Conservation (phyloP, 2,113 vertebrate genomes). For the Clinocottus analis region DNA sequence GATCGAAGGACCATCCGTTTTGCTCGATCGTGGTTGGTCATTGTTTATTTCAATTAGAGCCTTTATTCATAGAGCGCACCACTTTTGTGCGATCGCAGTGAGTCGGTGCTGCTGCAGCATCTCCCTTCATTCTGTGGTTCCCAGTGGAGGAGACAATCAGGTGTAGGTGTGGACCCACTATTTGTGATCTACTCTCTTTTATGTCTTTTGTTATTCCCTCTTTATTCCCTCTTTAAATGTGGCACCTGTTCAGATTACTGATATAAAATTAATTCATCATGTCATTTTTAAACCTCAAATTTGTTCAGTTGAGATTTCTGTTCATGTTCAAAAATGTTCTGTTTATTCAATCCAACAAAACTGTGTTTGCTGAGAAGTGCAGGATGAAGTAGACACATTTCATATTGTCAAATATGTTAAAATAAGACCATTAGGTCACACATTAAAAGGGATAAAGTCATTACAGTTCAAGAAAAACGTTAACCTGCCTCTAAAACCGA, state of each 20-base stretch:
- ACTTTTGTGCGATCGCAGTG: conserved; percentile 37
- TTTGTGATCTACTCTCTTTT: not conserved
- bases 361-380: no score
- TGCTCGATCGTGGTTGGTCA: conserved; percentile 39
- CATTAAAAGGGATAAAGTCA: no score
- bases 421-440: no score
- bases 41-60: conserved; percentile 55
- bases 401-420: no score
- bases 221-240: not conserved
- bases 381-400: no score
- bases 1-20: conserved; percentile 24
- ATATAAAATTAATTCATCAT: not conserved
- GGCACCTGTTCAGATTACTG: not conserved
- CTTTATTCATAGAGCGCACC: conserved; percentile 7
- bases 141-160: not conserved
- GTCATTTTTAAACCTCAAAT: not conserved
- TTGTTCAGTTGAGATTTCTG: not conserved
- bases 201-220: not conserved
- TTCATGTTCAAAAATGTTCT: not conserved
- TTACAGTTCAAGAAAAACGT: no score
- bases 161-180: not conserved
- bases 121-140: conserved; percentile 33
- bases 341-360: not conserved
- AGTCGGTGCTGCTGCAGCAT: conserved; percentile 30
- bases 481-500: no score